Base-by-base conservation (phyloP, 2,888 invertebrate species). In the Eucera pruinosa region DNA sequence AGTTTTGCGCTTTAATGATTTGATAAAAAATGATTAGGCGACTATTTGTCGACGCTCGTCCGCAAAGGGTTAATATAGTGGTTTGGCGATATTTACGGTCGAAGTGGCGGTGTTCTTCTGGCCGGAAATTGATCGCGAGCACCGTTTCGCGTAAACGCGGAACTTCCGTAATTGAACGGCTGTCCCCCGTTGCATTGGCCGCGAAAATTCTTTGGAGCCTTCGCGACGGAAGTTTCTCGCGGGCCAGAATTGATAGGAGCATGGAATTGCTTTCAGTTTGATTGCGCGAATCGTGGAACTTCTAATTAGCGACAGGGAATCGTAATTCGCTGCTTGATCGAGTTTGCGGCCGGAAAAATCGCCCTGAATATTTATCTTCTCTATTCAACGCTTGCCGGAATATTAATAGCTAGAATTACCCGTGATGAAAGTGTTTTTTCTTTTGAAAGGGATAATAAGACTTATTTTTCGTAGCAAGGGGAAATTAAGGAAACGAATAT, bases 241-340 rank as follows among this genome's bases (percentile, higher is more conserved):
- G 18, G 6, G 23, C n/a, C n/a, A 18, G 36, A 48, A 61, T 68
- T 65, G 43, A 68, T 54, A 61, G 50, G 39, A 55, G 43, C 45
- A 61, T 25, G 61, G 45, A 62, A 60, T 67, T 60, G 66, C 66
- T 57, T 67, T 67, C 66, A 67, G 47, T 58, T 33, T 48, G 60
- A 65, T 65, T 65, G 55, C 65, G 30, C 65, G 43, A 27, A n/a
- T 7, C 43, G 20, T n/a, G 65, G 4, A 43, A 65, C 43, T 54
- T 30, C 55, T 65, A 65, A 65, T 65, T 65, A 65, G 20, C 20
- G 41, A 18, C 43, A 27, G 27, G 2, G 27, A 27, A 27, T 43
- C n/a, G 55, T 43, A 33, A 33, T 30, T 27, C 41, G 9, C 25
- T 20, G 52, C 9, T 15, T 55, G 41, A 13, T 20, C 18, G 55